Evolutionary conservation across 2,113 vertebrate genomes (phyloP).

Genomic region (Pygoscelis antarcticus): DNA sequence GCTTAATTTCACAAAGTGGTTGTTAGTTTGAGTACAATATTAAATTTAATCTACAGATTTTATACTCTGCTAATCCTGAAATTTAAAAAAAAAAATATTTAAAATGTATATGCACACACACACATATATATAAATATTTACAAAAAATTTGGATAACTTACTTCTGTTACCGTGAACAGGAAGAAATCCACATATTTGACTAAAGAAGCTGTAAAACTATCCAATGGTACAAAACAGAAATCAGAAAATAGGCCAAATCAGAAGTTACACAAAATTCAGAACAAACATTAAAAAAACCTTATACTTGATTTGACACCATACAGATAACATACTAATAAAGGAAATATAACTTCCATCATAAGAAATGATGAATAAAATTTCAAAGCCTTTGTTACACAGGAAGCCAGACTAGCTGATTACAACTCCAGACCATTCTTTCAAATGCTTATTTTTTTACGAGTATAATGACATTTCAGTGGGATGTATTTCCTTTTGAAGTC

Average conservation of each 20-base stretch:
- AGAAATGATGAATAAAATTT: neutral
- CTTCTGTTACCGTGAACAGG: neutral
- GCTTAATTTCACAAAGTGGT: neutral
- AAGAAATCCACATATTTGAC: neutral
- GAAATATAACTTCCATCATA: neutral
- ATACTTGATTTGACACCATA: neutral
- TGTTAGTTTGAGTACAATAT: neutral
- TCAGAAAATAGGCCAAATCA: neutral
- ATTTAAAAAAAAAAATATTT: neutral
- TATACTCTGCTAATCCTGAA: neutral
- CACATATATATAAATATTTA: neutral
- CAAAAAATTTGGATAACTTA: neutral
- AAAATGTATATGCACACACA: neutral
- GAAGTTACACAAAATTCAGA: neutral
- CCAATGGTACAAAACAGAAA: neutral
- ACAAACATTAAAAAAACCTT: neutral
- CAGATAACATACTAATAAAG: neutral
- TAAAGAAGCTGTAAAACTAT: neutral
- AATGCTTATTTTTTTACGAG: neutral
- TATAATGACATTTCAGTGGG: neutral
- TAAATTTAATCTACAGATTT: neutral
- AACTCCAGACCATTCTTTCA: neutral
- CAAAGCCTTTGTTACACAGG: neutral
- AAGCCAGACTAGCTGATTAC: neutral
- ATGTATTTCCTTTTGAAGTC: neutral